Percentiles rank a stretch among this genome's conserved stretches.
phyloP scores from a whole-genome alignment of 2,888 invertebrate genomes.

The Silvanus unidentatus region DNA sequence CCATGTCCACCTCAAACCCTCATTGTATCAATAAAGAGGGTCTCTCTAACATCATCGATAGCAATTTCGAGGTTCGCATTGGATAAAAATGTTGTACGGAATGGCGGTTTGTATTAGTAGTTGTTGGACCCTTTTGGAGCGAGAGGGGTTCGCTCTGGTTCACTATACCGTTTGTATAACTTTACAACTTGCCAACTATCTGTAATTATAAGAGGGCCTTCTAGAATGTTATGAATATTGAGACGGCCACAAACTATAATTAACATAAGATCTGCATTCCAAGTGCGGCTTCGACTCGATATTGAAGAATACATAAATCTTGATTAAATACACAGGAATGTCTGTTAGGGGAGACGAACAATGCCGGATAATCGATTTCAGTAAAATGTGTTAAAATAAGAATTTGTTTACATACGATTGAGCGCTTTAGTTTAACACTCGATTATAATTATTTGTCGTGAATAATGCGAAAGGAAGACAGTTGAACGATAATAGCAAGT shows the following conservation, averaged over 20 bases:
- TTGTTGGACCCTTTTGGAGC: background rate
- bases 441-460: too few relatives aligned
- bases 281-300: slow-evolving; percentile 8
- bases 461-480: too few relatives aligned
- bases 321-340: slow-evolving; percentile 19
- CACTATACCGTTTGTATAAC: background rate
- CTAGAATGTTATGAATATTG: slow-evolving; percentile 41
- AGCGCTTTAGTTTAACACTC: too few relatives aligned
- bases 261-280: slow-evolving; percentile 37
- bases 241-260: slow-evolving; percentile 43
- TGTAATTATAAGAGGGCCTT: slow-evolving; percentile 35
- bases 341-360: slow-evolving; percentile 19
- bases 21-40: slow-evolving; percentile 9
- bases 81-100: slow-evolving; percentile 24
- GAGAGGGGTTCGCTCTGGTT: too few relatives aligned
- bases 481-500: background rate
- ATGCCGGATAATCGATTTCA: too few relatives aligned
- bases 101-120: slow-evolving; percentile 15
- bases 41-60: slow-evolving; percentile 23
- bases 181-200: slow-evolving; percentile 36
- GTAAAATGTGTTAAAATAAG: too few relatives aligned
- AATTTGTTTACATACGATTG: too few relatives aligned
- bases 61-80: slow-evolving; percentile 24
- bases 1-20: too few relatives aligned
- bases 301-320: too few relatives aligned